These are phyloP conservation scores for Ricordea florida DNA, from an alignment of 92 coral and sea anemone genomes.

Conservation along the genomic window DNA sequence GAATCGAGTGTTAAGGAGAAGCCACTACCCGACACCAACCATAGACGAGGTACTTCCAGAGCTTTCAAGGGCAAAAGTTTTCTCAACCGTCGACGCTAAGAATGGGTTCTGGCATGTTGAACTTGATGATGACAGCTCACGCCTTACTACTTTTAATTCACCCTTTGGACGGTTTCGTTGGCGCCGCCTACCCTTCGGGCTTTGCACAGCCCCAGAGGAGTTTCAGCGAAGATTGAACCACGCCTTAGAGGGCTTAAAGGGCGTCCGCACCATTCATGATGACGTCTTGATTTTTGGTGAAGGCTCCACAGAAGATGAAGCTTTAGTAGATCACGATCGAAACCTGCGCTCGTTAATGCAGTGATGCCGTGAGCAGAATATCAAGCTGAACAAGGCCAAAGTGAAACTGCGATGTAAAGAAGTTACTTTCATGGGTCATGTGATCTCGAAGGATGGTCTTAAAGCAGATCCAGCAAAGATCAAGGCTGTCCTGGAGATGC, in stretches of 20 bases:
- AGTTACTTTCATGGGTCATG: neutral
- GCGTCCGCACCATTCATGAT: neutral
- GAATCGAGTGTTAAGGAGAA: neutral
- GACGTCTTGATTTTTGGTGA: neutral
- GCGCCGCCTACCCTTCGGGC: neutral
- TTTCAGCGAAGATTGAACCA: neutral
- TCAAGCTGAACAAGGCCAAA: neutral
- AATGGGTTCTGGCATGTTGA: conserved; percentile 11
- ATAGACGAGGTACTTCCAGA: conserved; percentile 23
- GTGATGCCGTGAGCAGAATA: neutral
- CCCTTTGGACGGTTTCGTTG: neutral
- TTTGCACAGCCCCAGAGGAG: neutral
- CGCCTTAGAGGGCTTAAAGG: neutral
- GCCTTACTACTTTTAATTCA: neutral
- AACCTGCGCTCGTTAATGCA: neutral
- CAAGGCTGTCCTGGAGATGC: no score
- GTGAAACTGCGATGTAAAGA: neutral
- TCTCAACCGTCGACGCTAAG: conserved; percentile 1
- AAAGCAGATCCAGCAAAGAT: neutral
- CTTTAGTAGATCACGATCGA: neutral
- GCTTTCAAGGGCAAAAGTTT: conserved; percentile 24
- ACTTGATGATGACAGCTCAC: no score
- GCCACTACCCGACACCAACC: conserved; percentile 24
- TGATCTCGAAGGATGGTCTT: neutral
- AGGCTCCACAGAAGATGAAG: neutral